Percentiles rank a stretch among this genome's conserved stretches.
Evolutionary conservation across 2,888 invertebrate genomes (phyloP).

Genomic region (Netelia fuscicornis): DNA sequence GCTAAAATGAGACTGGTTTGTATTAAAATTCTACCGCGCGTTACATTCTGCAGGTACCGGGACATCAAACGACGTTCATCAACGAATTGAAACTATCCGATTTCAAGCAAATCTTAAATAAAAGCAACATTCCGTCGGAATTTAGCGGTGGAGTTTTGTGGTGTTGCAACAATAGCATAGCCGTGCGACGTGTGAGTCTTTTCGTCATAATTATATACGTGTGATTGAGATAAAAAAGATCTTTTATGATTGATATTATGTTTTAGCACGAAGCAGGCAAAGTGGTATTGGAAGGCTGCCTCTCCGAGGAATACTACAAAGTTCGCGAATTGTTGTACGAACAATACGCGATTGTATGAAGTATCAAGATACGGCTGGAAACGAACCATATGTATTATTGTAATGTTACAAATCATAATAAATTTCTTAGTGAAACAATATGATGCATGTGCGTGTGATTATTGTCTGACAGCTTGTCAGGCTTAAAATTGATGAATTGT

Average conservation of each 20-base stretch:
- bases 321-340: conserved; percentile 96
- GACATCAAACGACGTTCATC: conserved; percentile 94
- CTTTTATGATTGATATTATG: neutral
- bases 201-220: neutral
- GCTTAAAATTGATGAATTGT: neutral
- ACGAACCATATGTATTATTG: conserved; percentile 39
- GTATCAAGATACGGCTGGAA: neutral
- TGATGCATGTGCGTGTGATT: neutral
- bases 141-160: conserved; percentile 96
- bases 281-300: conserved; percentile 96
- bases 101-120: conserved; percentile 92
- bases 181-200: conserved; percentile 91
- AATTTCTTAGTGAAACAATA: conserved; percentile 55
- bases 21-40: neutral
- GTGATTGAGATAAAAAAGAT: neutral
- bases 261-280: conserved; percentile 94
- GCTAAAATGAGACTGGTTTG: neutral
- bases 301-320: conserved; percentile 97
- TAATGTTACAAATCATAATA: conserved; percentile 46
- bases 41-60: conserved; percentile 83
- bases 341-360: conserved; percentile 97
- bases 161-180: conserved; percentile 96
- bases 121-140: conserved; percentile 92
- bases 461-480: neutral
- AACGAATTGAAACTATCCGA: conserved; percentile 97